Evolutionary conservation across 2,888 invertebrate genomes (phyloP), one percentile per base, ranked within the genome.

Genomic region (Ditylenchus weischeri): DNA sequence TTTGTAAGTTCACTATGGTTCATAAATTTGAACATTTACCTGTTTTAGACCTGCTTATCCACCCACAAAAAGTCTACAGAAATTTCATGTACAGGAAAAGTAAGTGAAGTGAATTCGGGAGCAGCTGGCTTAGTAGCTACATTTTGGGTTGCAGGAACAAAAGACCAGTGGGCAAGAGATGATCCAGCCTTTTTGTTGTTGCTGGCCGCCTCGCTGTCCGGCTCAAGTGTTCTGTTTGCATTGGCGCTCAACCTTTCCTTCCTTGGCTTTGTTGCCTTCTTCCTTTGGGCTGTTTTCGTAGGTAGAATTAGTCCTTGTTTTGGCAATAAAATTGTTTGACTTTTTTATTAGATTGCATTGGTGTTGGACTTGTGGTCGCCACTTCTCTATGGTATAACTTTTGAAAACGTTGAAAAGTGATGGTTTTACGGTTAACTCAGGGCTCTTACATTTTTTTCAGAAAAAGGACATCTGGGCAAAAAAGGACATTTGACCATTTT

Each of bases 61-160:
- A 93, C 0, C 96, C 96, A 19, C 94, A 95, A 83, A 94, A 93
- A 88, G 93, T 98, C 49, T 79, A 93, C 84, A 88, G 93, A 83
- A 94, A 95, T 86, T 95, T 94, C 84, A 91, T 93, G 82, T 94
- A 94, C 86, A 89, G 96, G 84, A 96, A 98, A 88, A 91, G 93
- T 92, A 87, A 88, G 90, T 88, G 61, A 43, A 6, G 21, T 21
- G 6, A 3, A 50, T 19, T n/a, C 21, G n/a, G 50, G 50, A n/a
- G 50, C 7, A 29, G 23, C 29, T 54, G 29, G 10, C 29, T 54
- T 54, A 23, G 10, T 54, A 18, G 57, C 57, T 54, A 60, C 1
- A 21, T 29, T 13, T 38, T 65, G 36, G 35, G 87, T 69, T 88
- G 68, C 86, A 93, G 93, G 93, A 86, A 94, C 94, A 69, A 96